These are phyloP conservation scores for Prenolepis imparis DNA, from an alignment of 2,888 invertebrate species.

Conservation along the genomic window DNA sequence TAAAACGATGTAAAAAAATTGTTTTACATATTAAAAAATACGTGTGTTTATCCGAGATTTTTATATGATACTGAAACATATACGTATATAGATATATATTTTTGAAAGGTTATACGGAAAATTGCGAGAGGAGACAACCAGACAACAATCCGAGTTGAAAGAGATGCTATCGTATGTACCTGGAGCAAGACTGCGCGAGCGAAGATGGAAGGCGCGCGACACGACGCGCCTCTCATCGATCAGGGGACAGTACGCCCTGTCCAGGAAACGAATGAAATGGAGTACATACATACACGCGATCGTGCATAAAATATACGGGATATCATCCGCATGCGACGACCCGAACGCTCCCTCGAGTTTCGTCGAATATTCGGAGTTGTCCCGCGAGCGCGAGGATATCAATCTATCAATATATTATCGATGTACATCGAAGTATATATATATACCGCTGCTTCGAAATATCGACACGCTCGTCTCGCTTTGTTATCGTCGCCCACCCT, in stretches of 20 bases:
- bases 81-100: neutral
- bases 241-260: conserved; percentile 35
- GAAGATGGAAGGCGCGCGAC: conserved; percentile 31
- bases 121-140: neutral
- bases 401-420: conserved; percentile 62
- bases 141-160: neutral
- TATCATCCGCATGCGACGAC: conserved; percentile 50
- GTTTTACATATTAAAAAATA: neutral
- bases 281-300: conserved; percentile 57
- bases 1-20: too few relatives aligned
- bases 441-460: conserved; percentile 33
- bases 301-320: conserved; percentile 71
- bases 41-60: neutral
- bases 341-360: conserved; percentile 1
- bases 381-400: conserved; percentile 47
- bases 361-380: conserved; percentile 24
- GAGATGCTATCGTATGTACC: conserved; percentile 35
- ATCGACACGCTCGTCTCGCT: conserved; percentile 54
- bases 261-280: conserved; percentile 64
- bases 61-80: neutral
- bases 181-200: neutral
- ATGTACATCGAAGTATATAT: conserved; percentile 3
- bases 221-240: conserved; percentile 54
- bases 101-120: neutral
- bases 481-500: conserved; percentile 32